Conservation (phyloP, 2,888 invertebrate species). For the Plebejus melissa region DNA sequence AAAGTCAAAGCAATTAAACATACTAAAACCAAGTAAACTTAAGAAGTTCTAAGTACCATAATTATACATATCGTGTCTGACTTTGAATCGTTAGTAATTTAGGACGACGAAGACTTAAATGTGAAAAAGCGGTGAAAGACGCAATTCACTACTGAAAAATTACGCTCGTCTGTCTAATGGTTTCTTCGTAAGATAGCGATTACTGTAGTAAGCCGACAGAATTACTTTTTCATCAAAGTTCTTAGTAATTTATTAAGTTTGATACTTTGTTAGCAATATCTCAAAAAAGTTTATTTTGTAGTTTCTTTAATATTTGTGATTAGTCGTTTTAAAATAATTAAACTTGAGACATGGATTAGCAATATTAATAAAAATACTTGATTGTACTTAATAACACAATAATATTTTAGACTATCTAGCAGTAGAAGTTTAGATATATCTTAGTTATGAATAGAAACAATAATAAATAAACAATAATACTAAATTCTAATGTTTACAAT, state of each 20-base stretch:
- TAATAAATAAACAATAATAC: too few species aligned
- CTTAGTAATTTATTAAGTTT: background rate
- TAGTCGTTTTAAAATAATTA: too few species aligned
- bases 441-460: too few species aligned
- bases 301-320: too few species aligned
- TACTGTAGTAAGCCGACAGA: conserved; percentile 3
- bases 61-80: background rate
- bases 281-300: too few species aligned
- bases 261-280: background rate
- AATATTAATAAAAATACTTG: too few species aligned
- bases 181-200: background rate
- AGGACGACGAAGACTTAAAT: background rate
- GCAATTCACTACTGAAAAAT: conserved; percentile 8
- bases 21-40: background rate
- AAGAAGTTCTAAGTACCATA: background rate
- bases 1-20: too few species aligned
- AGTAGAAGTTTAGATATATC: too few species aligned
- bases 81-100: background rate
- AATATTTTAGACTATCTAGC: too few species aligned
- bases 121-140: background rate
- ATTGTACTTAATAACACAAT: too few species aligned
- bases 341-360: too few species aligned
- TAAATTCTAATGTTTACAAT: too few species aligned
- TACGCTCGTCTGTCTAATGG: background rate
- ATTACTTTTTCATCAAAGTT: conserved; percentile 5